Percentiles rank a stretch among this genome's conserved stretches.
These are phyloP conservation scores for Plagiodera versicolora DNA, from an alignment of 2,888 invertebrate species.

Conservation along the genomic window DNA sequence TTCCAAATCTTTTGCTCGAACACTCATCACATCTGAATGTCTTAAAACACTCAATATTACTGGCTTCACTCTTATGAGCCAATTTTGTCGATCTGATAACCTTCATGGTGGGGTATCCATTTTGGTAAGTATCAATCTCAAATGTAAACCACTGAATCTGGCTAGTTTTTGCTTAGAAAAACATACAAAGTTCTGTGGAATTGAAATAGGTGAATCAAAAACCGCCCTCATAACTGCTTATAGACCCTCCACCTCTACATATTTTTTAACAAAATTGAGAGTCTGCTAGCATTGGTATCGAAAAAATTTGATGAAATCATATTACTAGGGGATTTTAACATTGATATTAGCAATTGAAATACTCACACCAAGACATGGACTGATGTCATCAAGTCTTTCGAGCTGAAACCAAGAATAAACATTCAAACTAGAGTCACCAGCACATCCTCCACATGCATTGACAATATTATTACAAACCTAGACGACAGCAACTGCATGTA, in stretches of 20 bases:
- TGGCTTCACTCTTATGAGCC: conserved; percentile 3
- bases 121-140: neutral
- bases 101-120: conserved; percentile 9
- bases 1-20: no score
- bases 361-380: neutral
- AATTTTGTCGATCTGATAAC: conserved; percentile 4
- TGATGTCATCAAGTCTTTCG: neutral
- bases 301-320: conserved; percentile 2
- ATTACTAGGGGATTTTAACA: conserved; percentile 8
- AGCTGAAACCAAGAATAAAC: conserved; percentile 2
- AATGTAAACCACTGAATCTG: conserved; percentile 6
- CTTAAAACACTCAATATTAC: conserved; percentile 6
- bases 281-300: neutral
- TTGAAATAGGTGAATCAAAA: conserved; percentile 6
- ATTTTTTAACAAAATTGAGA: neutral
- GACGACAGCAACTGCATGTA: neutral
- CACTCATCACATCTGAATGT: no score
- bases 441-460: conserved; percentile 4
- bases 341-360: neutral
- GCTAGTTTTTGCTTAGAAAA: neutral
- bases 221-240: neutral
- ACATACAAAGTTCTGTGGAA: conserved; percentile 7
- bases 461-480: conserved; percentile 4
- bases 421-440: conserved; percentile 2
- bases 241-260: conserved; percentile 2